phyloP scores from a whole-genome alignment of 92 coral and sea anemone genomes.

The Blastomussa wellsi region DNA sequence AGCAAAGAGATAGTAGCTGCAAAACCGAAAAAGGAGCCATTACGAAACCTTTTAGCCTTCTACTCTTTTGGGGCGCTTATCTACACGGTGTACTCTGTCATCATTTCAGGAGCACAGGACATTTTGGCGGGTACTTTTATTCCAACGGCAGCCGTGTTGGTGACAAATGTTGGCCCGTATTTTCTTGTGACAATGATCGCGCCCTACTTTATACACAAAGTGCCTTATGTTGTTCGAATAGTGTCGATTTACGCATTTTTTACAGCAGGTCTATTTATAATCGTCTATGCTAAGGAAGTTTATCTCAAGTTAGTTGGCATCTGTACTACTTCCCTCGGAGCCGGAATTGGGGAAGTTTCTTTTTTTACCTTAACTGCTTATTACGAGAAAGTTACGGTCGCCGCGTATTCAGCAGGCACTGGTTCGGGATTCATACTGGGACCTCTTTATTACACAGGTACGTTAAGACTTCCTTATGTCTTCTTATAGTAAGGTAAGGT shows the following conservation, averaged over 20 bases:
- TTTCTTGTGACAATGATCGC: constrained; percentile 83
- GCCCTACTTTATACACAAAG: constrained; percentile 79
- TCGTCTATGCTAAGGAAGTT: constrained; percentile 80
- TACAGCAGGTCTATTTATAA: constrained; percentile 80
- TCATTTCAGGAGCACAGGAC: constrained; percentile 89
- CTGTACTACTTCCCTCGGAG: constrained; percentile 85
- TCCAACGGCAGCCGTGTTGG: constrained; percentile 90
- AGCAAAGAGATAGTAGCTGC: constrained; percentile 18
- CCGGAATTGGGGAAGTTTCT: constrained; percentile 83
- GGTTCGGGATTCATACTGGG: constrained; percentile 83
- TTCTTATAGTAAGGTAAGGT: not conserved
- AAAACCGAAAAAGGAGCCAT: constrained; percentile 54
- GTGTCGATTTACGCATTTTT: constrained; percentile 67
- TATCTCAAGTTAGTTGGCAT: constrained; percentile 82
- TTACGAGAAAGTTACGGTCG: constrained; percentile 81
- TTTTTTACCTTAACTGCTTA: constrained; percentile 83
- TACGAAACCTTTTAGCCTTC: constrained; percentile 67
- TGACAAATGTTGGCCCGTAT: constrained; percentile 86
- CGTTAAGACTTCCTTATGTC: not conserved
- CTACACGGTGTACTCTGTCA: constrained; percentile 85
- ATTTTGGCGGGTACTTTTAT: constrained; percentile 82
- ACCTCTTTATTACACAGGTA: constrained; percentile 88
- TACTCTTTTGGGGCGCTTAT: constrained; percentile 83
- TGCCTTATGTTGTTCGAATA: constrained; percentile 74
- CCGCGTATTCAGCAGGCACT: constrained; percentile 89